phyloP scores from a whole-genome alignment of 2,797 vertebrate species.

The Zenarchopterus dispar region DNA sequence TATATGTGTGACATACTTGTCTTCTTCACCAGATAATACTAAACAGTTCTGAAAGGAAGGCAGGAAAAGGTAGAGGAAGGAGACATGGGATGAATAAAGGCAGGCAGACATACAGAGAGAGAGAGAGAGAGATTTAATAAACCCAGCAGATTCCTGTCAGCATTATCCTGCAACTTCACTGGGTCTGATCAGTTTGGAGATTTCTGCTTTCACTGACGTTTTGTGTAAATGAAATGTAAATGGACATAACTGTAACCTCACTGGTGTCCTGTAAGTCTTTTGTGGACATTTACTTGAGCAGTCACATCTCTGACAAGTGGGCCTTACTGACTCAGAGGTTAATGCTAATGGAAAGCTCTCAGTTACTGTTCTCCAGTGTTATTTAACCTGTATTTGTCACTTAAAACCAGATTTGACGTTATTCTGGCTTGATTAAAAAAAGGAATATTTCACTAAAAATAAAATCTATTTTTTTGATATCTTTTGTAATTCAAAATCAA shows the following conservation, averaged over 20 bases:
- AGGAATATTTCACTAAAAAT: not conserved
- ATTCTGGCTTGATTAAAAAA: conserved; percentile 9
- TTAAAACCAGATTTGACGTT: conserved; percentile 6
- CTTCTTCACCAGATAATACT: conserved; percentile 62
- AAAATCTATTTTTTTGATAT: not conserved
- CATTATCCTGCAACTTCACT: conserved; percentile 40
- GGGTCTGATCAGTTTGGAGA: conserved; percentile 29
- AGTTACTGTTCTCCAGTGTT: not conserved
- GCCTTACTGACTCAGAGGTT: conserved; percentile 37
- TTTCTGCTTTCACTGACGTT: conserved; percentile 24
- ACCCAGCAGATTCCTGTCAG: conserved; percentile 46
- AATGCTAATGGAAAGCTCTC: conserved; percentile 39
- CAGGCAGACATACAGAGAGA: conserved; percentile 31
- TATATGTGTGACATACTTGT: conserved; percentile 42
- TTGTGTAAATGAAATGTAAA: conserved; percentile 8
- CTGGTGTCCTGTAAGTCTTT: conserved; percentile 4
- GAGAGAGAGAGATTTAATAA: conserved; percentile 42
- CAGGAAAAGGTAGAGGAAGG: conserved; percentile 38
- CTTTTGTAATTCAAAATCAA: not conserved
- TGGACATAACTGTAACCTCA: conserved; percentile 11
- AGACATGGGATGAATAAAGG: conserved; percentile 29
- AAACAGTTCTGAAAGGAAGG: conserved; percentile 52
- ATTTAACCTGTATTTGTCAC: not conserved
- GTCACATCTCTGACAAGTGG: conserved; percentile 11
- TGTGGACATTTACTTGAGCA: conserved; percentile 8